These are phyloP conservation scores for Lagopus leucura DNA, from an alignment of 2,113 vertebrate genomes.

Conservation along the genomic window DNA sequence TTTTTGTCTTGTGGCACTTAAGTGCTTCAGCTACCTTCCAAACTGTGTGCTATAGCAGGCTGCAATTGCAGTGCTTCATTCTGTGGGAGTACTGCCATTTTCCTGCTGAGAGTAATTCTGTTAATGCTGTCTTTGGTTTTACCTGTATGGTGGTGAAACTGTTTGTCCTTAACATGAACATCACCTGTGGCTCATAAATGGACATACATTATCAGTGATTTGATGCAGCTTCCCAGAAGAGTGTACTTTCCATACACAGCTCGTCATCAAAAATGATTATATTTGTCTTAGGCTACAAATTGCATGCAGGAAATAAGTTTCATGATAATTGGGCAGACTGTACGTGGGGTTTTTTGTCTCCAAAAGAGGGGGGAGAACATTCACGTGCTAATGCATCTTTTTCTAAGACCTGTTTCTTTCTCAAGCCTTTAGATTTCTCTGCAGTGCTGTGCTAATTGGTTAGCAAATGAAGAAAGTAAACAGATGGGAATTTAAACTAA, in stretches of 20 bases:
- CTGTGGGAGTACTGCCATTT: constrained; percentile 91
- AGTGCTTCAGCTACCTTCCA: not conserved
- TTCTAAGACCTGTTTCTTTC: not conserved
- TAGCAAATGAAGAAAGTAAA: not conserved
- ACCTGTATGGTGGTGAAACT: constrained; percentile 53
- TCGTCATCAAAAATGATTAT: not conserved
- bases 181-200: not conserved
- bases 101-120: constrained; percentile 91
- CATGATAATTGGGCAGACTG: not conserved
- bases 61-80: constrained; percentile 93
- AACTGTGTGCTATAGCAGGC: constrained; percentile 83
- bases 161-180: constrained; percentile 77
- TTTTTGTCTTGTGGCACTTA: not conserved
- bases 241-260: not conserved
- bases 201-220: not conserved
- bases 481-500: rapidly evolving
- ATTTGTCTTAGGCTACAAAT: not conserved
- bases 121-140: constrained; percentile 57
- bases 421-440: not conserved
- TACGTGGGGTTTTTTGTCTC: not conserved
- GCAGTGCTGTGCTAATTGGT: not conserved
- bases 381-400: not conserved
- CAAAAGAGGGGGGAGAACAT: not conserved
- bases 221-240: not conserved
- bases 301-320: not conserved